Base-by-base conservation (phyloP, 1,140 invertebrate species). In the Drosophila guanche region DNA sequence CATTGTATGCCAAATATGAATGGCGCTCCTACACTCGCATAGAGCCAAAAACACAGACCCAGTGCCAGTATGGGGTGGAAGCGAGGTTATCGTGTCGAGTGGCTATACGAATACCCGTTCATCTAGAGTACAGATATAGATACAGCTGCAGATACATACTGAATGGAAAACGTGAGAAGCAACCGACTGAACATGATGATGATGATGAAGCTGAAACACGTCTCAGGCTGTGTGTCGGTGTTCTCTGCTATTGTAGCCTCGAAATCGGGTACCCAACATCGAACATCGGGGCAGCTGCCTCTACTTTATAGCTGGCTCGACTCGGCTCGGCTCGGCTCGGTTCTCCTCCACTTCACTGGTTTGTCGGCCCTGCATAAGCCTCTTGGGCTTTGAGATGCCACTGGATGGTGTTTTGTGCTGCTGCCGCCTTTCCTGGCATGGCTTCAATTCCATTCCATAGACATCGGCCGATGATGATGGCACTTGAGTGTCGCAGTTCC, bases 1-100 rank as follows among this genome's bases (percentile, higher is more conserved):
- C 76, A 84, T 85, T 84, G 80, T 84, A 84, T 79, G 62, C 80
- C 71, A 84, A 68, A 84, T 72, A 72, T 63, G 60, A 61, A 71
- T 60, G 45, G n/a, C 47, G 53, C 23, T 37, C 33, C 33, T 37
- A 10, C 33, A 37, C 33, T 37, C 33, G 33, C 71, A 58, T 74
- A 68, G 58, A 68, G 56, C 76, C 61, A 85, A 85, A 76, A 76
- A 73, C 22, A 37, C 50, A 43, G 51, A 55, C 54, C 63, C 59
- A 59, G 53, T 50, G 50, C 14, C 62, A 16, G 33, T 37, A 10
- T 20, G 33, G 33, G 33, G 10, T 37, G 33, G 33, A 4, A 37
- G 33, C 33, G 33, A 37, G 33, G 33, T 37, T 37, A 37, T 37
- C 33, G 33, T 12, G 33, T 29, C 20, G 62, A 43, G 41, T 25